phyloP scores from a whole-genome alignment of 2,888 invertebrate genomes.

The Drosophila incognita region DNA sequence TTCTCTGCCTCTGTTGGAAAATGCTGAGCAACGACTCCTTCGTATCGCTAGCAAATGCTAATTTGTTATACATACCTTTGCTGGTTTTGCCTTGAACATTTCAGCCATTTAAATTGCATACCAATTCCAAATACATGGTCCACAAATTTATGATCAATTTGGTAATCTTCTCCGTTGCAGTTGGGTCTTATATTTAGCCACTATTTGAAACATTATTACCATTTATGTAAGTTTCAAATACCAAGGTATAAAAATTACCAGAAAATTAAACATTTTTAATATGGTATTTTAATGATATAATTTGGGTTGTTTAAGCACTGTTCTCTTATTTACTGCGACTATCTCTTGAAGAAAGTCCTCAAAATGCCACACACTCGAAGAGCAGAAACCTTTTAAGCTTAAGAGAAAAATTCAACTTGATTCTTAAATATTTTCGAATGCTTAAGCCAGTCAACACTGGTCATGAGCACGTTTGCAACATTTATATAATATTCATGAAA shows the following conservation, averaged over 20 bases:
- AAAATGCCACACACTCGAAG: not conserved
- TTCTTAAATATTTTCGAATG: not conserved
- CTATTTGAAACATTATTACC: not conserved
- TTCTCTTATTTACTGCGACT: not conserved
- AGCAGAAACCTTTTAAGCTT: not conserved
- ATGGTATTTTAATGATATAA: not conserved
- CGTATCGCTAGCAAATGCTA: constrained; percentile 48
- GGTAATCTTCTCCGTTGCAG: not conserved
- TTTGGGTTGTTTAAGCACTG: not conserved
- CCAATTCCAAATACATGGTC: constrained; percentile 26
- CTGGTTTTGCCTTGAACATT: constrained; percentile 24
- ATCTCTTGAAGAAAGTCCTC: not conserved
- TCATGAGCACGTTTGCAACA: constrained; percentile 33
- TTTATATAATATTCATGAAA: constrained; percentile 24
- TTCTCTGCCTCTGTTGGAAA: constrained; percentile 1
- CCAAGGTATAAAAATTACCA: no score
- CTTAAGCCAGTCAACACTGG: constrained; percentile 16
- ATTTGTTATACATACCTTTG: constrained; percentile 39
- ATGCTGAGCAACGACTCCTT: constrained; percentile 17
- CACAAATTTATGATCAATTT: constrained; percentile 24
- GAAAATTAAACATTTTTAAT: not conserved
- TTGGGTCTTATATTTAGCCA: not conserved
- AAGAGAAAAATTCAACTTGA: not conserved
- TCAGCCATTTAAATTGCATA: constrained; percentile 17
- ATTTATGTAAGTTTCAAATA: no score